Evolutionary conservation across 2,797 vertebrate species (phyloP), one percentile per base, ranked within the genome.

Genomic region (Australoheros facetus): DNA sequence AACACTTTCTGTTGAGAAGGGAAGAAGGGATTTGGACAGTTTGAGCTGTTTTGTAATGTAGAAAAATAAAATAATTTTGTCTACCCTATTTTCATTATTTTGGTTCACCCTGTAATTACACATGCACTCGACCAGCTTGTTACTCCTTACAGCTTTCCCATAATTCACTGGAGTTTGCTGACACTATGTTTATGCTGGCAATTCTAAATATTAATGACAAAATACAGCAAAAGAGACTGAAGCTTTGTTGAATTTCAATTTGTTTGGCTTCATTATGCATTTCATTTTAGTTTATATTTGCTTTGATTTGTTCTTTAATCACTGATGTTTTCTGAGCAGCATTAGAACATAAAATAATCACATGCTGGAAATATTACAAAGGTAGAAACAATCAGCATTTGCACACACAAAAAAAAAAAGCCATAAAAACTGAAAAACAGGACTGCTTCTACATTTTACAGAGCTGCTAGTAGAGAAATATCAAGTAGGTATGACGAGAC

Each of bases 61-160:
- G 90, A 85, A 77, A 60, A 92, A 90, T 89, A 87, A 92, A 91
- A 78, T 9, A 1, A 16, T 82, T 88, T 86, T 90, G 70, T 78
- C 32, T 62, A 73, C 26, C 32, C 6, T 78, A 39, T 83, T 70
- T 77, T 75, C 37, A 85, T 85, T 34, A 56, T 69, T 82, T 73
- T 80, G 23, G 71, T 79, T 81, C 45, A 75, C 19, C 56, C 16
- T 55, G 53, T 81, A 51, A 79, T 62, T 34, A 19, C n/a, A 78
- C 4, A 32, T 26, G n/a, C 19, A 70, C 12, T 54, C n/a, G 14
- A 51, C 2, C n/a, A 54, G 55, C 23, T 48, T 55, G 7, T 74
- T 32, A 11, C n/a, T 64, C 54, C 76, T 42, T n/a, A 71, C 5
- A 23, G 7, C 16, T 59, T 66, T 51, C 11, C 26, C 37, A 14